These are phyloP conservation scores for Torymus auratus DNA, from an alignment of 2,888 invertebrate genomes.

Conservation along the genomic window DNA sequence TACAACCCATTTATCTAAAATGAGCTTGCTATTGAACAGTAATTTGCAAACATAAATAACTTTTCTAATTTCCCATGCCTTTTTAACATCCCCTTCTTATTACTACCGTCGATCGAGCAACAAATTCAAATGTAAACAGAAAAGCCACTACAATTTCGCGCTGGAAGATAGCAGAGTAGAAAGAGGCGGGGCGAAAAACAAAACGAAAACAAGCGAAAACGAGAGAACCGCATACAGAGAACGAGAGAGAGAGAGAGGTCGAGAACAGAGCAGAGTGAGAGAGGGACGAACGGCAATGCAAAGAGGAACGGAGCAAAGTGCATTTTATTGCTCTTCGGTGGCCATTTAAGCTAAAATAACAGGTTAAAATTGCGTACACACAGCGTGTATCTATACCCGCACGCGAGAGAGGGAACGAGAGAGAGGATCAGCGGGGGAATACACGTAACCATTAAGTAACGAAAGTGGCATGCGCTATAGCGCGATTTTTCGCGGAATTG, in stretches of 20 bases:
- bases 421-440: constrained; percentile 4
- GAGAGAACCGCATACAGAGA: not conserved
- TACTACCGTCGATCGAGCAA: not conserved
- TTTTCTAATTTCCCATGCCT: too few species aligned
- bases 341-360: constrained; percentile 36
- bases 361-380: constrained; percentile 29
- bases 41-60: too few species aligned
- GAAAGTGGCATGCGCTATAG: constrained; percentile 4
- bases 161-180: not conserved
- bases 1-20: too few species aligned
- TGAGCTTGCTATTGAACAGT: too few species aligned
- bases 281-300: not conserved
- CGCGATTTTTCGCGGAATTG: constrained; percentile 28
- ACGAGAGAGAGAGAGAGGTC: not conserved
- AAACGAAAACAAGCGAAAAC: constrained; percentile 1
- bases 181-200: constrained; percentile 2
- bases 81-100: not conserved
- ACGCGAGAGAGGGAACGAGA: not conserved
- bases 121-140: not conserved
- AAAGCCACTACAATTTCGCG: not conserved
- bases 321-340: constrained; percentile 13
- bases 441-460: constrained; percentile 30
- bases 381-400: not conserved
- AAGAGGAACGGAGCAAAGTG: not conserved
- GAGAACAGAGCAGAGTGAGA: not conserved